phyloP scores from a whole-genome alignment of 2,888 invertebrate genomes.

The Acleris emargana region DNA sequence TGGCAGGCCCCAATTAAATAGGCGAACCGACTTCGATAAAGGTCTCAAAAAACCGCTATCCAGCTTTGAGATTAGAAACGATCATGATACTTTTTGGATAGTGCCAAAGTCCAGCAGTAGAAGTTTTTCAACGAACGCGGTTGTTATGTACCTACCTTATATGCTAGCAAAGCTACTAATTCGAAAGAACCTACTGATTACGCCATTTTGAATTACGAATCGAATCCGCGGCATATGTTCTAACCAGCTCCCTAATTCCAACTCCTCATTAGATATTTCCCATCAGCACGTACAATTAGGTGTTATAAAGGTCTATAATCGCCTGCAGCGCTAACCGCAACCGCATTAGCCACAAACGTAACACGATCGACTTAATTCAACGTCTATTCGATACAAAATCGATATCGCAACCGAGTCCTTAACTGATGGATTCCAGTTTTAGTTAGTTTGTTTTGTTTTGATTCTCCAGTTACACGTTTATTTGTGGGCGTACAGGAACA shows the following conservation, averaged over 20 bases:
- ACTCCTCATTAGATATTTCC: slow-evolving; percentile 14
- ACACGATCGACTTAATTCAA: slow-evolving; percentile 31
- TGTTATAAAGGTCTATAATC: slow-evolving; percentile 6
- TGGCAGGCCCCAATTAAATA: too few relatives aligned
- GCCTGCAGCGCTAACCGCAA: slow-evolving; percentile 20
- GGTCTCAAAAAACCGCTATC: too few relatives aligned
- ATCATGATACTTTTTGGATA: too few relatives aligned
- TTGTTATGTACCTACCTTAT: background rate
- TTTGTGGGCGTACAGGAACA: too few relatives aligned
- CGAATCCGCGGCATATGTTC: background rate
- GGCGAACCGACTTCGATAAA: too few relatives aligned
- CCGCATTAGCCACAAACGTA: slow-evolving; percentile 33
- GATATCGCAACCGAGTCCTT: slow-evolving; percentile 19
- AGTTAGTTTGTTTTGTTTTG: background rate
- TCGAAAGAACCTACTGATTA: background rate
- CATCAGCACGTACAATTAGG: slow-evolving; percentile 7
- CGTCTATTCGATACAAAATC: slow-evolving; percentile 33
- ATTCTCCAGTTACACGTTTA: background rate
- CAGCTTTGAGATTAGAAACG: too few relatives aligned
- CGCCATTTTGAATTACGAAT: background rate
- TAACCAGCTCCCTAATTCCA: background rate
- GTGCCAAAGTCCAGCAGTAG: too few relatives aligned
- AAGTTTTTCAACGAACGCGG: too few relatives aligned
- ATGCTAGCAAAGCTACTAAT: too few relatives aligned
- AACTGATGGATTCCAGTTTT: slow-evolving; percentile 1